A percentile compares a stretch with the other conserved stretches of the same genome.
These are phyloP conservation scores for Eulemur macaco DNA, from an alignment of 2,113 vertebrate genomes.

Conservation along the genomic window DNA sequence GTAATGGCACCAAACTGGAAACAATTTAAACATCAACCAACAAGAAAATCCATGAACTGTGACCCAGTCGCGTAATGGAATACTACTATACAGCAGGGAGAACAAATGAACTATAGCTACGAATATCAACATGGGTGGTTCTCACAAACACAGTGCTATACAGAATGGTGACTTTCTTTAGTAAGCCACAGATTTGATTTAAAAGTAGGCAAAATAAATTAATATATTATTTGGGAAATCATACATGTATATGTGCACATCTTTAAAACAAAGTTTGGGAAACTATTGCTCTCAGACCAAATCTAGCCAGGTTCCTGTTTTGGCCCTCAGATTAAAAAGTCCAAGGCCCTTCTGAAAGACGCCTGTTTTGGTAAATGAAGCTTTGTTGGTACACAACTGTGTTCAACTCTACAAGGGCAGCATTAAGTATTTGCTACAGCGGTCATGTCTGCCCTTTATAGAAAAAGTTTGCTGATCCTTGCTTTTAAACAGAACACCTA, in stretches of 20 bases:
- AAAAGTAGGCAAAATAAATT: not conserved
- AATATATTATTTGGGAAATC: slow-evolving; percentile 1
- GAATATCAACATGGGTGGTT: rapidly evolving
- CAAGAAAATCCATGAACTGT: not conserved
- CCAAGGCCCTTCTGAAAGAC: too few species aligned
- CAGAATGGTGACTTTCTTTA: not conserved
- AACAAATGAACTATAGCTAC: not conserved
- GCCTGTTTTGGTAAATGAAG: not conserved
- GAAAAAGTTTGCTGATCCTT: not conserved
- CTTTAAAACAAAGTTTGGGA: not conserved
- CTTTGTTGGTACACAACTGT: not conserved
- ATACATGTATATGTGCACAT: not conserved
- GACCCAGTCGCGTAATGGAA: not conserved
- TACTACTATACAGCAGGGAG: not conserved
- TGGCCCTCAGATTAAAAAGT: too few species aligned
- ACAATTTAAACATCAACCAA: not conserved
- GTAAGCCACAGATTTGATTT: not conserved
- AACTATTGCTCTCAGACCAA: not conserved
- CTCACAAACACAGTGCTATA: not conserved
- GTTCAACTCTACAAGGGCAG: rapidly evolving
- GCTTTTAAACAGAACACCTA: not conserved
- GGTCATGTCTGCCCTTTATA: not conserved
- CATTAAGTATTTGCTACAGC: not conserved
- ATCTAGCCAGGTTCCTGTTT: not conserved
- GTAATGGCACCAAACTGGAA: not conserved